Conservation (phyloP, 1,140 invertebrate species). For the Dryas iulia region DNA sequence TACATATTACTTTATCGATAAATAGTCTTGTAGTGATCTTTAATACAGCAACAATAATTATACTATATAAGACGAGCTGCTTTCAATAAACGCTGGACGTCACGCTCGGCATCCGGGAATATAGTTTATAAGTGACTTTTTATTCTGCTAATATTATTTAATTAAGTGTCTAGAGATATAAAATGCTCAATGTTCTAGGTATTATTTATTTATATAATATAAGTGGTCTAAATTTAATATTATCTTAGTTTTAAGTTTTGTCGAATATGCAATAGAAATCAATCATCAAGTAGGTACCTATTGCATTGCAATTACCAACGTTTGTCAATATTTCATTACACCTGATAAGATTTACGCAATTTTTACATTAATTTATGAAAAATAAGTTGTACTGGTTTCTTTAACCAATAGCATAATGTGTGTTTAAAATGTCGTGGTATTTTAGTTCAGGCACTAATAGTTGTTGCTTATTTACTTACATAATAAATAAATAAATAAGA, state of each 20-base stretch:
- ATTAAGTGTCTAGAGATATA: neutral
- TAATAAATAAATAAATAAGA: neutral
- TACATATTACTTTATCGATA: neutral
- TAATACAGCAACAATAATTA: neutral
- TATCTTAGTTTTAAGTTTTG: neutral
- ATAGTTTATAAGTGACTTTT: neutral
- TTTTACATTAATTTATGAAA: neutral
- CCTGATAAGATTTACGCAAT: neutral
- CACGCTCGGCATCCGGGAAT: neutral
- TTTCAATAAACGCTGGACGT: neutral
- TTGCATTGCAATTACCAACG: too few species aligned
- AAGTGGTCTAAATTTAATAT: neutral
- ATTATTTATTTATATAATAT: conserved; percentile 1
- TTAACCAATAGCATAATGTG: neutral
- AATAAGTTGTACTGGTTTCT: neutral
- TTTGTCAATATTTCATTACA: neutral
- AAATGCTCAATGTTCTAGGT: conserved; percentile 13
- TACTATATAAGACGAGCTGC: neutral
- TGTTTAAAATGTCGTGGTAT: neutral
- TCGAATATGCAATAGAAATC: neutral
- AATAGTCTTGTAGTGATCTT: neutral
- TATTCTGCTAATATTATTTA: neutral
- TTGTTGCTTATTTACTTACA: conserved; percentile 4
- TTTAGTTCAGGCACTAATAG: conserved; percentile 15
- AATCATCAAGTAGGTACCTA: too few species aligned